Evolutionary conservation across 2,797 vertebrate species (phyloP).

Genomic region (Smutsia temminckii): DNA sequence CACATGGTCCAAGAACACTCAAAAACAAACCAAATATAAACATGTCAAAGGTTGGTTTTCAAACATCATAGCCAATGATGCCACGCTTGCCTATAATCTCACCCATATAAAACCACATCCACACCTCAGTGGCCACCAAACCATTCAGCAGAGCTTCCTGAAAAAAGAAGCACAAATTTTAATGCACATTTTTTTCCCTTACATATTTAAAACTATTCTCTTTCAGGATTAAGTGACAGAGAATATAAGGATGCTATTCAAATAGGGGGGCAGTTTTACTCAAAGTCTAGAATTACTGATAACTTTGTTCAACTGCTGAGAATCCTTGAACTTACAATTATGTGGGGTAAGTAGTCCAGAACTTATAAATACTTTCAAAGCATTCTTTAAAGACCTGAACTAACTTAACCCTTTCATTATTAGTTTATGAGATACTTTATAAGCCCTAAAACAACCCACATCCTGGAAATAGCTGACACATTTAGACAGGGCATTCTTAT

Average conservation of each 20-base stretch:
- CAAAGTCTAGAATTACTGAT: background rate
- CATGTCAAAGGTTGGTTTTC: conserved; percentile 70
- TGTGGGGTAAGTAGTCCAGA: conserved; percentile 47
- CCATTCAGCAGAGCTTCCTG: conserved; percentile 96
- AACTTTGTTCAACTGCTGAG: background rate
- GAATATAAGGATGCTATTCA: background rate
- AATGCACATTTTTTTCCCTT: background rate
- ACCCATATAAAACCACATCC: conserved; percentile 99
- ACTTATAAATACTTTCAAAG: conserved; percentile 76
- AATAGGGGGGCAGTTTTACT: background rate
- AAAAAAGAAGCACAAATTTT: conserved; percentile 57
- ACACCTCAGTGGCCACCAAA: conserved; percentile 94
- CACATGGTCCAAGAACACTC: conserved; percentile 49
- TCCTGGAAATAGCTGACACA: conserved; percentile 59
- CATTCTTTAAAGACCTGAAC: conserved; percentile 67
- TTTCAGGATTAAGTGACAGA: background rate
- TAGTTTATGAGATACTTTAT: conserved; percentile 74
- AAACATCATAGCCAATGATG: conserved; percentile 94
- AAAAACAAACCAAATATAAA: background rate
- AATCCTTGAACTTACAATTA: conserved; percentile 58
- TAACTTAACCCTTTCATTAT: conserved; percentile 75
- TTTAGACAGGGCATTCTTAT: conserved; percentile 44
- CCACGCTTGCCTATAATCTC: conserved; percentile 97
- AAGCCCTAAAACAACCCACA: conserved; percentile 64
- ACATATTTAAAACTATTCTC: background rate